A percentile compares a stretch with the other conserved stretches of the same genome.
phyloP scores from a whole-genome alignment of 2,113 vertebrate genomes.

The Sterrhoptilus dennistouni region DNA sequence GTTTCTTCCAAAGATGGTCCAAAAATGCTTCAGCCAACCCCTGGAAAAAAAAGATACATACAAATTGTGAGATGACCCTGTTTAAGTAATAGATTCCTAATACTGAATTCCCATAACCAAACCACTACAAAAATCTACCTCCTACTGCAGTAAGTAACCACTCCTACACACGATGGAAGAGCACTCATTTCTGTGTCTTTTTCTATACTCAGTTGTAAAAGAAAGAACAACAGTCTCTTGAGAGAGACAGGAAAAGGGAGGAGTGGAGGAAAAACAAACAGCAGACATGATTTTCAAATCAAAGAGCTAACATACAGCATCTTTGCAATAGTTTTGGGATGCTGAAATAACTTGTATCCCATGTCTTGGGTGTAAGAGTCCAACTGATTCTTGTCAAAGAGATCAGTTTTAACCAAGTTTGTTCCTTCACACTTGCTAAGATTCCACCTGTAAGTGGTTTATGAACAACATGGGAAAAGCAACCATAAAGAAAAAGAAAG shows the following conservation, averaged over 20 bases:
- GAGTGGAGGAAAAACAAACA: not conserved
- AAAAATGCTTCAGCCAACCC: constrained; percentile 92
- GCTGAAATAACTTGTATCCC: not conserved
- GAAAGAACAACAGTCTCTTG: not conserved
- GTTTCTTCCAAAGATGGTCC: constrained; percentile 93
- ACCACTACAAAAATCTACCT: not conserved
- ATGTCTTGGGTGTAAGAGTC: not conserved
- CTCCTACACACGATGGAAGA: not conserved
- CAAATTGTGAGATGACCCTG: not conserved
- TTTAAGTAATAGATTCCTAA: not conserved
- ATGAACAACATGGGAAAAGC: not conserved
- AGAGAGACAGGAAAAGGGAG: not conserved
- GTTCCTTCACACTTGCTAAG: not conserved
- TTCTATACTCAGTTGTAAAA: not conserved
- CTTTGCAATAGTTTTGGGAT: not conserved
- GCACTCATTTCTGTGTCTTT: not conserved
- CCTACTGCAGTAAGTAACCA: not conserved
- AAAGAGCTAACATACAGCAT: not conserved
- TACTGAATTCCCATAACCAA: not conserved
- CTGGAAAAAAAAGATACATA: constrained; percentile 60
- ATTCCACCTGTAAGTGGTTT: not conserved
- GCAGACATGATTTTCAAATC: fast-evolving
- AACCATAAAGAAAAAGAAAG: not conserved
- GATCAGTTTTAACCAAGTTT: not conserved
- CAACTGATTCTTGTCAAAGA: not conserved